Percentiles rank a stretch among this genome's conserved stretches.
Evolutionary conservation across 2,888 invertebrate genomes (phyloP).

Genomic region (Homarus gammarus): DNA sequence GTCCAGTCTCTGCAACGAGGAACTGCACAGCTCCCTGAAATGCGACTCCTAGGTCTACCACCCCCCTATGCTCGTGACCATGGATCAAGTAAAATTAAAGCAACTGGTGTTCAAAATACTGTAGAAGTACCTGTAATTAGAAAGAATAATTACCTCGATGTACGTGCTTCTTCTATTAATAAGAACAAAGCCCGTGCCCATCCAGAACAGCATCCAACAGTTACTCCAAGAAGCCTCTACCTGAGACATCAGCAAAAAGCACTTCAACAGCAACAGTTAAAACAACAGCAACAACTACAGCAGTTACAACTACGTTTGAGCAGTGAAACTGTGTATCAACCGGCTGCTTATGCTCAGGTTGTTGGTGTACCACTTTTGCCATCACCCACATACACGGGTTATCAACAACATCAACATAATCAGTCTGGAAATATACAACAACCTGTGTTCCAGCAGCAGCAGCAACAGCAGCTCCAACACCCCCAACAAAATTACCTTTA

Average conservation of each 20-base stretch:
- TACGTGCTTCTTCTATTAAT: constrained; percentile 80
- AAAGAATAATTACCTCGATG: constrained; percentile 84
- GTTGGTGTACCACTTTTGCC: constrained; percentile 74
- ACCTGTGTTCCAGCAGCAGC: constrained; percentile 41
- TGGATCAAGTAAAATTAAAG: constrained; percentile 50
- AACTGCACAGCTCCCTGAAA: constrained; percentile 45
- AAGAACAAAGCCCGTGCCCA: constrained; percentile 66
- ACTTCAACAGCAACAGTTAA: constrained; percentile 69
- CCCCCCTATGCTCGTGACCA: constrained; percentile 66
- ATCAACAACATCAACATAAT: constrained; percentile 45
- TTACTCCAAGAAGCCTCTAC: constrained; percentile 72
- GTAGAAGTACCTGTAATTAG: constrained; percentile 81
- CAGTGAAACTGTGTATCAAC: constrained; percentile 73
- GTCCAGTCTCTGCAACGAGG: constrained; percentile 73
- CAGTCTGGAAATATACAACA: constrained; percentile 32
- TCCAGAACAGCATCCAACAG: constrained; percentile 67
- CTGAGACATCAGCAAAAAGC: constrained; percentile 74
- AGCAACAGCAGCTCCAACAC: constrained; percentile 48
- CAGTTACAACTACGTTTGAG: constrained; percentile 61
- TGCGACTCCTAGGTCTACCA: constrained; percentile 47
- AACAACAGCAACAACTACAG: constrained; percentile 64
- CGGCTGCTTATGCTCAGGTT: constrained; percentile 73
- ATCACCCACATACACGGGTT: constrained; percentile 70
- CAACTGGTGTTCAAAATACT: constrained; percentile 16
- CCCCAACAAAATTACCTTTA: constrained; percentile 58